Percentiles rank a stretch among this genome's conserved stretches.
Evolutionary conservation across 2,888 invertebrate genomes (phyloP).

Genomic region (Lapara coniferarum): DNA sequence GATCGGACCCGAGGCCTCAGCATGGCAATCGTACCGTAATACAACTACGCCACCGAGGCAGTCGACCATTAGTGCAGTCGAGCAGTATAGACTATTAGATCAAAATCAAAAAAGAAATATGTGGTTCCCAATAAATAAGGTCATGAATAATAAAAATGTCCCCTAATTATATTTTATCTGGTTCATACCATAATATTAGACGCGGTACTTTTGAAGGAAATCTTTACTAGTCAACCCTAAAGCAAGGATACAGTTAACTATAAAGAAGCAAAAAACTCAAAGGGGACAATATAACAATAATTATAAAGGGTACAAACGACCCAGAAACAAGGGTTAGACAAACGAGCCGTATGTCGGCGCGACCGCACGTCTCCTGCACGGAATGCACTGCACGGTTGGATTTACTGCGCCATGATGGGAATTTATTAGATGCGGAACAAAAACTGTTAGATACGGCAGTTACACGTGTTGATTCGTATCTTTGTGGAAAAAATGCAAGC

Average conservation of each 20-base stretch:
- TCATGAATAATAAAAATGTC: too few species aligned
- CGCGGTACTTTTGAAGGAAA: not conserved
- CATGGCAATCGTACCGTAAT: too few species aligned
- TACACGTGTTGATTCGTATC: not conserved
- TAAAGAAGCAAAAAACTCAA: too few species aligned
- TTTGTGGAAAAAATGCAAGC: too few species aligned
- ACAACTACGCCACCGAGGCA: too few species aligned
- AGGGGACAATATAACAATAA: not conserved
- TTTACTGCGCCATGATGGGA: constrained; percentile 5
- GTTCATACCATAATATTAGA: too few species aligned
- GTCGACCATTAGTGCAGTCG: too few species aligned
- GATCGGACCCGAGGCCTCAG: too few species aligned
- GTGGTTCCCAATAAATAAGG: too few species aligned
- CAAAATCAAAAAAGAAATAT: too few species aligned
- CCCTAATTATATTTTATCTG: too few species aligned
- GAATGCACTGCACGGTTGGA: constrained; percentile 18
- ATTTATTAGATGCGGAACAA: constrained; percentile 12
- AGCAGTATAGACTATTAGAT: too few species aligned
- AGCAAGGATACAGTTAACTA: not conserved
- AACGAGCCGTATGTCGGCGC: constrained; percentile 3
- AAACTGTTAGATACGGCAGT: constrained; percentile 6
- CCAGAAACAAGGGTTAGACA: not conserved
- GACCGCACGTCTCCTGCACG: constrained; percentile 2
- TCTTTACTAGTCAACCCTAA: not conserved
- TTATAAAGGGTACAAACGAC: constrained; percentile 13